Evolutionary conservation across 1,140 invertebrate genomes (phyloP).

Genomic region (Campoletis sonorensis): DNA sequence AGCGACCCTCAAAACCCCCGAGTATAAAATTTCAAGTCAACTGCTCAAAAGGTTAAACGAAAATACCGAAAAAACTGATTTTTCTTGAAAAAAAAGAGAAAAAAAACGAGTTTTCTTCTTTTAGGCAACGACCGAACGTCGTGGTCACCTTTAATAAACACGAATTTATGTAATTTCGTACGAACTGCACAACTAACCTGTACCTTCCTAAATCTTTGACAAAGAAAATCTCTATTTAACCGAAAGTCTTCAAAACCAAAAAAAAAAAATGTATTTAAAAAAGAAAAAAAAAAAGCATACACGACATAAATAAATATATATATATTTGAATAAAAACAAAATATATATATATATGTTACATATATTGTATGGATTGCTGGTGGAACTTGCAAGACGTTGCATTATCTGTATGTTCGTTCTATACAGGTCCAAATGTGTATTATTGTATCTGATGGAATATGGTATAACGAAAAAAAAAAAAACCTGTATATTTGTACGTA

Average conservation of each 20-base stretch:
- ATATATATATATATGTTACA: too few relatives aligned
- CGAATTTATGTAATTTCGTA: slow-evolving; percentile 57
- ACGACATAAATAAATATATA: too few relatives aligned
- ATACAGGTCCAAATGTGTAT: slow-evolving; percentile 70
- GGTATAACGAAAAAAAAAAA: slow-evolving; percentile 66
- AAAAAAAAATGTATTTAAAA: slow-evolving; percentile 53
- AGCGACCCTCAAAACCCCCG: too few relatives aligned
- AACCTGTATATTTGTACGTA: slow-evolving; percentile 55
- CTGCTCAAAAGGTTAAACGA: too few relatives aligned
- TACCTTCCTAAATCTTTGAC: slow-evolving; percentile 62
- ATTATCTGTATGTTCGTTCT: slow-evolving; percentile 72
- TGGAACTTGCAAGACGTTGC: slow-evolving; percentile 70
- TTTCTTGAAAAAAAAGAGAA: too few relatives aligned
- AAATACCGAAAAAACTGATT: too few relatives aligned
- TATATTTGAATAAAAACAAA: too few relatives aligned
- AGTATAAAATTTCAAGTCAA: too few relatives aligned
- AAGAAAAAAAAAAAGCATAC: slow-evolving; percentile 1
- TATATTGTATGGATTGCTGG: slow-evolving; percentile 67
- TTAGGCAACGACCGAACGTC: neutral
- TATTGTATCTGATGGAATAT: slow-evolving; percentile 72
- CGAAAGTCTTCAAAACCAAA: slow-evolving; percentile 69
- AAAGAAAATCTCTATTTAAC: slow-evolving; percentile 63
- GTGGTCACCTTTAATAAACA: slow-evolving; percentile 16
- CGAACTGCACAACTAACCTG: slow-evolving; percentile 63
- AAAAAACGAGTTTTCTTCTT: neutral